Evolutionary conservation across 2,113 vertebrate species (phyloP).

Genomic region (Corythornis vintsioides): DNA sequence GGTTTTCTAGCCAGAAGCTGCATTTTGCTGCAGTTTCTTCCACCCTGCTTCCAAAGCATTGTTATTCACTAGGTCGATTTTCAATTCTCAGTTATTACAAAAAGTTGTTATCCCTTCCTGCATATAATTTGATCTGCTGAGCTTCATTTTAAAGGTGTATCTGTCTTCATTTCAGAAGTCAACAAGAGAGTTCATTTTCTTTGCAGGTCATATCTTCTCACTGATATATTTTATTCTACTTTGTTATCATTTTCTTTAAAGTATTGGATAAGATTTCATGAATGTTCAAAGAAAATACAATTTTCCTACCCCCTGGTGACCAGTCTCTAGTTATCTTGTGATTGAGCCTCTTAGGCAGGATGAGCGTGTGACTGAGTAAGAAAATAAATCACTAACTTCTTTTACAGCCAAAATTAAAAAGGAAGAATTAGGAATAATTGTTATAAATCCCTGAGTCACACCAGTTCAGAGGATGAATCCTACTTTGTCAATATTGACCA

Average conservation of each 20-base stretch:
- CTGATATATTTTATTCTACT: background rate
- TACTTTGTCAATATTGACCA: background rate
- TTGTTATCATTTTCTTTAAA: background rate
- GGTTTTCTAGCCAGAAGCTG: background rate
- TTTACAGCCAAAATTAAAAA: background rate
- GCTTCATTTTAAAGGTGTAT: background rate
- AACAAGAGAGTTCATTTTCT: background rate
- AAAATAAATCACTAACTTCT: background rate
- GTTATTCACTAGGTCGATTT: background rate
- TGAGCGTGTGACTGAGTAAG: background rate
- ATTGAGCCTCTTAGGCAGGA: background rate
- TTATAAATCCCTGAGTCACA: background rate
- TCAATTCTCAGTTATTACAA: constrained; percentile 25
- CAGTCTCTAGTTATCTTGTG: background rate
- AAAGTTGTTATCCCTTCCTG: background rate
- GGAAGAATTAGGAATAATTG: background rate
- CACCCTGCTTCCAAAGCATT: background rate
- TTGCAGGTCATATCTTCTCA: background rate
- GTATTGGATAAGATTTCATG: background rate
- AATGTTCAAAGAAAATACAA: background rate
- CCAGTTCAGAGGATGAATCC: background rate
- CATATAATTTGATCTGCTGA: constrained; percentile 3
- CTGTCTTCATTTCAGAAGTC: background rate
- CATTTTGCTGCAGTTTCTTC: background rate
- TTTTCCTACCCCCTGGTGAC: background rate